These are phyloP conservation scores for Lophius piscatorius DNA, from an alignment of 2,113 vertebrate genomes.

Conservation along the genomic window DNA sequence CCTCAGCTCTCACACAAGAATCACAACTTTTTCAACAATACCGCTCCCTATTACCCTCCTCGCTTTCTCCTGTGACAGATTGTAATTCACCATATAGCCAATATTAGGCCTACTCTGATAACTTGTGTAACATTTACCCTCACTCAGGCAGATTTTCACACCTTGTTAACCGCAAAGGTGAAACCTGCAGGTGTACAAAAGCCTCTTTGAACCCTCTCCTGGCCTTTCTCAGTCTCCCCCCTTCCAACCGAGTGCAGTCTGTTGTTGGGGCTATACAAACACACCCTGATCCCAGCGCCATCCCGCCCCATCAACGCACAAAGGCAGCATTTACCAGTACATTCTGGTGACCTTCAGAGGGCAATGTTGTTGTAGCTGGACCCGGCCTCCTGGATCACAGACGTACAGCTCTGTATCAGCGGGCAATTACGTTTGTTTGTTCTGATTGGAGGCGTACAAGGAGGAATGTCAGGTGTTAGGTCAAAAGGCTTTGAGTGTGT, in stretches of 20 bases:
- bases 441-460: conserved; percentile 1
- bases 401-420: conserved; percentile 31
- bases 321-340: conserved; percentile 75
- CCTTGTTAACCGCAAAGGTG: conserved; percentile 66
- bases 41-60: background rate
- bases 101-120: background rate
- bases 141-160: conserved; percentile 51
- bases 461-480: conserved; percentile 48
- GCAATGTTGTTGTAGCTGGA: conserved; percentile 75
- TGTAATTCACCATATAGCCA: background rate
- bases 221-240: conserved; percentile 34
- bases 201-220: conserved; percentile 39
- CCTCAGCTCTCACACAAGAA: background rate
- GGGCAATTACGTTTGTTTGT: conserved; percentile 40
- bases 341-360: conserved; percentile 79
- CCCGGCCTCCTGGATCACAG: conserved; percentile 36
- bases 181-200: conserved; percentile 56
- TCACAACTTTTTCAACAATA: conserved; percentile 1
- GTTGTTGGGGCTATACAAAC: conserved; percentile 65
- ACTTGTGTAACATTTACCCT: conserved; percentile 11
- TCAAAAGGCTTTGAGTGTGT: background rate
- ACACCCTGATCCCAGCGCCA: conserved; percentile 19
- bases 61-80: conserved; percentile 11
- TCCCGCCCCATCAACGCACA: conserved; percentile 54
- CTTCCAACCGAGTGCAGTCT: background rate